Evolutionary conservation across 2,113 vertebrate species (phyloP).

Genomic region (Platysternon megacephalum): DNA sequence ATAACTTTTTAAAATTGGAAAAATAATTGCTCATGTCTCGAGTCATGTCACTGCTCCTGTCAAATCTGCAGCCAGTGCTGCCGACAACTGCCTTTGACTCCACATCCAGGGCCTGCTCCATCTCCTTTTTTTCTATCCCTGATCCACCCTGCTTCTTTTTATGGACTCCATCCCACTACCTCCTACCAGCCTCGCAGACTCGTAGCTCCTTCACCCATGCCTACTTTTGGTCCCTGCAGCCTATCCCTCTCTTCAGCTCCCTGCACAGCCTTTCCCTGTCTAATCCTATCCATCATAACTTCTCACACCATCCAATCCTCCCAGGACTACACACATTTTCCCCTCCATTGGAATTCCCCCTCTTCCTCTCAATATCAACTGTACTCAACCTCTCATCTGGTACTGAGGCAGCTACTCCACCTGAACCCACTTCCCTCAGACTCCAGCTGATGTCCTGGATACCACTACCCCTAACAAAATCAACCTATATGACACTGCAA

Average conservation of each 20-base stretch:
- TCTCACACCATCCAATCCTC: background rate
- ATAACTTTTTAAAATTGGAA: background rate
- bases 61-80: background rate
- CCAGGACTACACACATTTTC: too few relatives aligned
- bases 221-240: background rate
- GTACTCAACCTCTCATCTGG: too few relatives aligned
- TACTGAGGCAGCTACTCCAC: too few relatives aligned
- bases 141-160: background rate
- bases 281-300: background rate
- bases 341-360: too few relatives aligned
- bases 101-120: background rate
- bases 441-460: background rate
- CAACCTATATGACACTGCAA: background rate
- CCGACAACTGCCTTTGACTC: background rate
- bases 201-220: background rate
- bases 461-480: background rate
- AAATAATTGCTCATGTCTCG: background rate
- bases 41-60: background rate
- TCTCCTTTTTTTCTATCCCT: background rate
- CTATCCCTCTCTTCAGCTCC: background rate
- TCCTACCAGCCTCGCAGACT: background rate
- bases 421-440: background rate
- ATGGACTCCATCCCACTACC: background rate
- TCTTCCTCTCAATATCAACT: too few relatives aligned
- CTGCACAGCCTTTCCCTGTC: background rate